Base-by-base conservation (phyloP, 2,888 invertebrate species). In the Steinernema hermaphroditum region DNA sequence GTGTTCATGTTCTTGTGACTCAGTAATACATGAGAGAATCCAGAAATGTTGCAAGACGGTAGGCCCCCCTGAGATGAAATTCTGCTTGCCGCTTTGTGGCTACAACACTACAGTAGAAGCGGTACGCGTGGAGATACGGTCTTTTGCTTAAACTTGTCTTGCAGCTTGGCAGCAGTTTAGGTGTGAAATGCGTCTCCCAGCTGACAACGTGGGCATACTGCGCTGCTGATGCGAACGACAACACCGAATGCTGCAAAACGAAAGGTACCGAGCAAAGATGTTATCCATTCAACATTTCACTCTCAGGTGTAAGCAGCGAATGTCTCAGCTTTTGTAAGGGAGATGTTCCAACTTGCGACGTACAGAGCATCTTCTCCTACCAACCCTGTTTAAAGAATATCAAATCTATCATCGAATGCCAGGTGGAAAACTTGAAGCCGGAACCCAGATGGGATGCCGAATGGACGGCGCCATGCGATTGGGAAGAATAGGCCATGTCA, bases 191-290 rank as follows among this genome's bases (percentile, higher is more conserved):
- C 70, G 79, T 82, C 27, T 77, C 77, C 16, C 80, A 82, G 69
- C 54, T 82, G 70, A 83, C 82, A 0, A 82, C 81, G 0, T 82
- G 82, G 82, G 80, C 82, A 0, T 82, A 82, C 69, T 82, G 82
- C 72, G 81, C 82, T 9, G 75, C 81, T 9, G 82, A 82, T 49
- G 75, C 76, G 22, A 76, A 77, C 27, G 82, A 82, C 71, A 78
- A 78, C 70, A 78, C 79, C 2, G 75, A 70, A 1, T 82, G 82
- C 54, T 82, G 82, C 72, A 73, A 70, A 43, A 44, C 77, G 0
- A 80, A 77, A 75, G 82, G 82, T 80, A 46, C 70, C 22, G n/a
- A n/a, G 68, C 12, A n/a, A 69, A 12, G 12, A 46, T 16, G 49
- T 69, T 69, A 19, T 37, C 19, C 29, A 19, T 19, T 22, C 24